Evolutionary conservation across 92 coral and sea anemone species (phyloP), one percentile per base, ranked within the genome.

Genomic region (Porites rus): DNA sequence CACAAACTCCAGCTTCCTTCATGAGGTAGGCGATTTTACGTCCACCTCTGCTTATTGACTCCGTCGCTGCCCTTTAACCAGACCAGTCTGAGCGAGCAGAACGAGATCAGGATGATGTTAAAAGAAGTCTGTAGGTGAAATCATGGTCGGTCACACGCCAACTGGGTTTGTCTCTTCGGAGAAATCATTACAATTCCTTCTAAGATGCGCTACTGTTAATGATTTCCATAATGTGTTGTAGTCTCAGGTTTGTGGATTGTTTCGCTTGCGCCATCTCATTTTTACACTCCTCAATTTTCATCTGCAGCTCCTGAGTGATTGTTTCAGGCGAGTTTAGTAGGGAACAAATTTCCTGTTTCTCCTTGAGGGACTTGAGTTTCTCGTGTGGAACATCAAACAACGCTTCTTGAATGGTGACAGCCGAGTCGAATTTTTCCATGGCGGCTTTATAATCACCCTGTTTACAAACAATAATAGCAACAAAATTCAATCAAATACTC

Each of bases 361-460:
- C 69, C 7, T 72, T 46, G 14, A 83, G 80, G 51, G 87, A 83
- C 18, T 83, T 74, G 63, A 83, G 72, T 18, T 83, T 83, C 65
- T 83, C 87, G 50, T 83, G 87, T 46, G 87, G 87, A 10, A 73
- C 72, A 64, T 83, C 87, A 61, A 62, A 83, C 65, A 83, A 22
- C 4, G 66, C 54, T 22, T 83, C 87, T 52, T 83, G 87, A 38
- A 83, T 63, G 6, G 67, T 20, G 6, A 83, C 53, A 5, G 87
- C 87, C 17, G 51, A 9, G 46, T 63, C 6, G 13, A 83, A 46
- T 11, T 74, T 53, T 16, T 61, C 63, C 87, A 83, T 43, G 63
- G 87, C 87, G 0, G 61, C 65, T 5, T 14, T 14, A n/a, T 21
- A 74, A 5, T 83, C 80, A 61, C 64, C 80, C 87, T 83, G 51